Conservation (phyloP, 2,888 invertebrate genomes). For the Lysandra coridon region DNA sequence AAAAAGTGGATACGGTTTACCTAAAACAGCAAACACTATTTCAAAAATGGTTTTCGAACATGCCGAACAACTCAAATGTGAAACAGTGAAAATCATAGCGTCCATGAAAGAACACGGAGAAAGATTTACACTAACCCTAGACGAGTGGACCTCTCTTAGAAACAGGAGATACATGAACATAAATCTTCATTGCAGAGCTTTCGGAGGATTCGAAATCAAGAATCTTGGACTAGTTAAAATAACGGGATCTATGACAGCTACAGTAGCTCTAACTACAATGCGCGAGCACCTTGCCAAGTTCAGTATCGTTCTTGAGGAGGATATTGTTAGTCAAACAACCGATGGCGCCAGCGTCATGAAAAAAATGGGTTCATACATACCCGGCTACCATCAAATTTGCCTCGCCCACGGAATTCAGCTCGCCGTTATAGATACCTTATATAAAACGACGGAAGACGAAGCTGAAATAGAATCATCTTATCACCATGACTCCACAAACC, state of each 20-base stretch:
- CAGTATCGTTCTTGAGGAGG: neutral
- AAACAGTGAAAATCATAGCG: neutral
- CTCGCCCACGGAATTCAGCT: constrained; percentile 5
- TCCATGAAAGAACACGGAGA: neutral
- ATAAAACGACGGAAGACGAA: no score
- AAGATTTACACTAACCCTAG: constrained; percentile 1
- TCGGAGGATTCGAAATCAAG: neutral
- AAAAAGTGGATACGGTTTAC: neutral
- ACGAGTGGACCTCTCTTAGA: constrained; percentile 30
- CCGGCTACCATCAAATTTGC: constrained; percentile 6
- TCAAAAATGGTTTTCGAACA: neutral
- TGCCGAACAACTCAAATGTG: no score
- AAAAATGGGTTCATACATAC: constrained; percentile 14
- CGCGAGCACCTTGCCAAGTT: neutral
- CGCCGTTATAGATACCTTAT: no score
- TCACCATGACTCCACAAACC: no score
- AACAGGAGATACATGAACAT: constrained; percentile 8
- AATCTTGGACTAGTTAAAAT: constrained; percentile 25
- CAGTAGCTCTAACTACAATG: neutral
- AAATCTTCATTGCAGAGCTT: no score
- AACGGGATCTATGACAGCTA: constrained; percentile 15
- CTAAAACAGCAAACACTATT: neutral
- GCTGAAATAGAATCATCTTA: no score
- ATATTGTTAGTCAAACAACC: constrained; percentile 15
- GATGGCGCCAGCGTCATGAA: constrained; percentile 30